phyloP scores from a whole-genome alignment of 1,140 invertebrate species.

The fruit fly (Drosophila melanogaster) region Release_6_plus_ISO1_MT NC_004354.4:13150001-13150500 shows the following conservation, averaged over 20 bases:
- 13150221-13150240: not conserved
- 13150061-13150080: conserved; percentile 78
- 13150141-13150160: conserved; percentile 85
- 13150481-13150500: conserved; percentile 22
- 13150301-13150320: conserved; percentile 88
- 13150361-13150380: conserved; percentile 85
- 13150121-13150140: conserved; percentile 87
- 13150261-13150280: conserved; percentile 87
- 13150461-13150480: conserved; percentile 1
- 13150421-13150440: conserved; percentile 89
- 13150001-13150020: conserved; percentile 29
- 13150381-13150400: conserved; percentile 88
- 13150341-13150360: conserved; percentile 85
- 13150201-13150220: too few species aligned
- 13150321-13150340: conserved; percentile 86
- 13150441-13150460: conserved; percentile 87
- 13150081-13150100: conserved; percentile 72
- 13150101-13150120: conserved; percentile 86
- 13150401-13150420: conserved; percentile 88
- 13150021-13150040: conserved; percentile 17
- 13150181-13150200: too few species aligned
- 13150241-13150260: not conserved
- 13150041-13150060: conserved; percentile 68
- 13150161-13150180: conserved; percentile 84
- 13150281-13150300: conserved; percentile 90